phyloP scores from a whole-genome alignment of 2,888 invertebrate species.

The Phymatocera aterrima region DNA sequence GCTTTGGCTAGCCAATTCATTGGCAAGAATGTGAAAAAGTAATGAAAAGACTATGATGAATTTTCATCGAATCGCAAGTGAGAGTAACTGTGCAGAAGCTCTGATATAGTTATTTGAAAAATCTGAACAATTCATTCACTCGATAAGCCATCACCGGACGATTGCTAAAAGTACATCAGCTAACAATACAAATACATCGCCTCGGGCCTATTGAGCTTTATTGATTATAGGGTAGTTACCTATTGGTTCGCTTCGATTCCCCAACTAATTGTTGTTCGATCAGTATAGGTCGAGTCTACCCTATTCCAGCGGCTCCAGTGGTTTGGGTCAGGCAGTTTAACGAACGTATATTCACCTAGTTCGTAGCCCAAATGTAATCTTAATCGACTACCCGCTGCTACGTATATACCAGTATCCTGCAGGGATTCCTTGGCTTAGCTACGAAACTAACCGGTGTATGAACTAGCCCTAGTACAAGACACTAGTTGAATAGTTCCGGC shows the following conservation, averaged over 20 bases:
- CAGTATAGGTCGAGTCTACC: background rate
- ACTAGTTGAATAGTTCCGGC: conserved; percentile 18
- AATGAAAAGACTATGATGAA: too few species aligned
- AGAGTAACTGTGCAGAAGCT: too few species aligned
- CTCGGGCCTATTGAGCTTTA: background rate
- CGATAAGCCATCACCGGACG: background rate
- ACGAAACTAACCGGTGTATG: conserved; percentile 19
- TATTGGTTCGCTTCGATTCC: background rate
- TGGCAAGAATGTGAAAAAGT: too few species aligned
- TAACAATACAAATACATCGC: background rate
- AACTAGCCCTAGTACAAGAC: conserved; percentile 2
- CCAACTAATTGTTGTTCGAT: conserved; percentile 1
- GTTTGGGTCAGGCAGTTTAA: background rate
- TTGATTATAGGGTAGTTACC: background rate
- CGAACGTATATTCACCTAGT: conserved; percentile 35
- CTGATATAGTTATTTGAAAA: background rate
- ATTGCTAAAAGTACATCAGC: background rate
- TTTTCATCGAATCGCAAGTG: too few species aligned
- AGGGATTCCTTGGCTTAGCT: conserved; percentile 23
- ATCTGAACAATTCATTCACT: background rate
- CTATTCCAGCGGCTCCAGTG: background rate
- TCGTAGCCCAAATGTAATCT: conserved; percentile 32
- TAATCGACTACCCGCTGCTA: conserved; percentile 38
- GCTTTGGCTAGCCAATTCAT: too few species aligned
- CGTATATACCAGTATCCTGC: conserved; percentile 6